phyloP scores from a whole-genome alignment of 2,113 vertebrate genomes.

The Sturnus vulgaris region DNA sequence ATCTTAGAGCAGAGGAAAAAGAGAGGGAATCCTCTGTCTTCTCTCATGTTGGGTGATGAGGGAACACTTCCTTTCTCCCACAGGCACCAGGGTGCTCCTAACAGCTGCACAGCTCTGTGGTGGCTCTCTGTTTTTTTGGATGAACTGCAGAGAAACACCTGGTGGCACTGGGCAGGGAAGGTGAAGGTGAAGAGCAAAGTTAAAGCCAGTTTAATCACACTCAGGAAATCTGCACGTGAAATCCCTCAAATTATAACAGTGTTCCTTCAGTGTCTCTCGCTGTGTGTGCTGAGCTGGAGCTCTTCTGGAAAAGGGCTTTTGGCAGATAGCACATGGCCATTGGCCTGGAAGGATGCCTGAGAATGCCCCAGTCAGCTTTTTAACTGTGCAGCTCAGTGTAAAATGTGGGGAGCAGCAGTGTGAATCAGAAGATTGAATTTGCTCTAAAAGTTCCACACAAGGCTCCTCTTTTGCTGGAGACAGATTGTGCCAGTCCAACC shows the following conservation, averaged over 20 bases:
- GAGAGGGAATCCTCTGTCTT: background rate
- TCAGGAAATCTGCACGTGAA: background rate
- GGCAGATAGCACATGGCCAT: background rate
- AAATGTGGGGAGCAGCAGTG: background rate
- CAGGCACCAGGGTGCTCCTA: background rate
- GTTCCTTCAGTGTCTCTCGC: background rate
- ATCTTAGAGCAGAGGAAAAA: background rate
- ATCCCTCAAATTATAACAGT: background rate
- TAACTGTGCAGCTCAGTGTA: background rate
- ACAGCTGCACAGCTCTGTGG: background rate
- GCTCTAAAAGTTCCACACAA: background rate
- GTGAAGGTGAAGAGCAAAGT: background rate
- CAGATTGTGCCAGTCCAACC: conserved; percentile 48
- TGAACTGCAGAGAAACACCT: background rate
- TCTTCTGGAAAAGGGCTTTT: background rate
- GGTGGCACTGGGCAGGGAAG: background rate
- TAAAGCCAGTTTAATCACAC: background rate
- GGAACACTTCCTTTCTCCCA: background rate
- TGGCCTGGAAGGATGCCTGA: background rate
- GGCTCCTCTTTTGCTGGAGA: conserved; percentile 14
- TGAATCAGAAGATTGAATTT: conserved; percentile 8
- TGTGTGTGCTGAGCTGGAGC: background rate
- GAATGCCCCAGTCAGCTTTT: conserved; percentile 12
- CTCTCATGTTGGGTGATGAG: background rate
- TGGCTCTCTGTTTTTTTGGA: background rate